Percentiles rank a stretch among this genome's conserved stretches.
Evolutionary conservation across 2,797 vertebrate species (phyloP).

Genomic region (Benthosema pterotum): DNA sequence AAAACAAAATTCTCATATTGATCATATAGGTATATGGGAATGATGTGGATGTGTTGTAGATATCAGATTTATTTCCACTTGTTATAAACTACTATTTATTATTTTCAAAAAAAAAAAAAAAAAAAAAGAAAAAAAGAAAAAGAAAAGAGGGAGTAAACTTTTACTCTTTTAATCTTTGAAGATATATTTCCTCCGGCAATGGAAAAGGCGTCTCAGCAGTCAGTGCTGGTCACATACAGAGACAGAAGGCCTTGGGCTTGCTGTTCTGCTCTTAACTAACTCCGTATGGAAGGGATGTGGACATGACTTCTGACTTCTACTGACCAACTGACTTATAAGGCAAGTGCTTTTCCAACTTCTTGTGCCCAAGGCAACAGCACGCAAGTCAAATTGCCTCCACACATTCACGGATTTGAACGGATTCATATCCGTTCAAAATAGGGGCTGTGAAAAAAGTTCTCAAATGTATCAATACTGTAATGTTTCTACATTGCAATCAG

Average conservation of each 20-base stretch:
- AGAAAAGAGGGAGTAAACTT: slow-evolving; percentile 45
- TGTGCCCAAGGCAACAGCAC: not conserved
- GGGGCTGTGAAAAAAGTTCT: not conserved
- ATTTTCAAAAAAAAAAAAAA: not conserved
- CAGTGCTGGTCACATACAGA: slow-evolving; percentile 53
- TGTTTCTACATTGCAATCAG: too few relatives aligned
- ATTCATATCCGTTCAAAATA: too few relatives aligned
- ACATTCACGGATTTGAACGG: too few relatives aligned
- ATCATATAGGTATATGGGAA: too few relatives aligned
- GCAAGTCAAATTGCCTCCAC: too few relatives aligned
- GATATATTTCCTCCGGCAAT: slow-evolving; percentile 59
- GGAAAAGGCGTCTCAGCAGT: slow-evolving; percentile 53
- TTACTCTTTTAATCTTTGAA: slow-evolving; percentile 70
- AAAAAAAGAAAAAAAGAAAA: not conserved
- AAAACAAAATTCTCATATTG: too few relatives aligned
- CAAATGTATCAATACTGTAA: too few relatives aligned
- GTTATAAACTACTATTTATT: too few relatives aligned
- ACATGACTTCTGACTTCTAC: slow-evolving; percentile 33
- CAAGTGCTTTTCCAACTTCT: not conserved
- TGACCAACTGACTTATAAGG: slow-evolving; percentile 70
- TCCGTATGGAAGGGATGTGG: slow-evolving; percentile 73
- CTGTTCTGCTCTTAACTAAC: slow-evolving; percentile 66
- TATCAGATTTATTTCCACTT: too few relatives aligned
- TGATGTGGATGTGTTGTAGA: too few relatives aligned
- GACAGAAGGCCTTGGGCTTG: slow-evolving; percentile 53